Evolutionary conservation across 2,113 vertebrate species (phyloP).

Genomic region (Bos taurus): ARS-UCD2.0 NC_037349.1:14471001-14471500

Average conservation of each 20-base stretch:
- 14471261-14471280: background rate
- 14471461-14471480: background rate
- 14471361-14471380: background rate
- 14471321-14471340: background rate
- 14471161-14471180: background rate
- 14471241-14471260: background rate
- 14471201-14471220: background rate
- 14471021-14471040: background rate
- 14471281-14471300: background rate
- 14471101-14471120: background rate
- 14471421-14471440: background rate
- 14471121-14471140: background rate
- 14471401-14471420: background rate
- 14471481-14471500: background rate
- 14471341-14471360: background rate
- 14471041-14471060: background rate
- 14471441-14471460: background rate
- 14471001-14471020: background rate
- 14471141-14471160: background rate
- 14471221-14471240: background rate
- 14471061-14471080: background rate
- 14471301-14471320: rapidly evolving
- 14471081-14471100: background rate
- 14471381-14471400: background rate
- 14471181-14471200: background rate